Conservation (phyloP, 2,797 vertebrate genomes). For the Phaenicophaeus curvirostris region DNA sequence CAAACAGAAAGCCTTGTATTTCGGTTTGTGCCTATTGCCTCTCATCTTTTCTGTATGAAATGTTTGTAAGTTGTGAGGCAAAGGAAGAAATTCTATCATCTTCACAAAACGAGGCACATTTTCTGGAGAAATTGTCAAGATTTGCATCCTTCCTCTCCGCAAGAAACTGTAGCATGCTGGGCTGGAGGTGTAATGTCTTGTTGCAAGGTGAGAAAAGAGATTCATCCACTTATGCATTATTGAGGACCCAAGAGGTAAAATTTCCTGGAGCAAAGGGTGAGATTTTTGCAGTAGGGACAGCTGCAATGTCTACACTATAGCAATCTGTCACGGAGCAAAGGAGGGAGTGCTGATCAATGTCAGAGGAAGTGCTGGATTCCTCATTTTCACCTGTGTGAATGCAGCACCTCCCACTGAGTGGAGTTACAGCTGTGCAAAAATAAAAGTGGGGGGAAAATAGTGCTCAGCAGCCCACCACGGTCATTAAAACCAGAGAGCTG, state of each 20-base stretch:
- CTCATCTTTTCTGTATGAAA: background rate
- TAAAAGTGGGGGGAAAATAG: background rate
- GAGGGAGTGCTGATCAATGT: background rate
- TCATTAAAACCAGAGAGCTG: background rate
- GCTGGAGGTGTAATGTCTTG: background rate
- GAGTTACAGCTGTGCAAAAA: background rate
- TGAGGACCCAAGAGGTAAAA: background rate
- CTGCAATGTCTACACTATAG: rapidly evolving
- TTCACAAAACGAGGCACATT: background rate
- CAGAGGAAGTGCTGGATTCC: background rate
- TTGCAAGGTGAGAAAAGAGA: background rate
- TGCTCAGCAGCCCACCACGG: background rate
- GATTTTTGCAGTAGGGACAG: background rate
- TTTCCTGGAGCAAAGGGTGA: background rate
- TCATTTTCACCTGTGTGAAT: background rate
- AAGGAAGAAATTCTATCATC: background rate
- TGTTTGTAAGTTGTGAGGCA: background rate
- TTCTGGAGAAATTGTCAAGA: background rate
- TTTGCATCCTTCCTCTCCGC: background rate
- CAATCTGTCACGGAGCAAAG: rapidly evolving
- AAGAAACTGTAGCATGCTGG: background rate
- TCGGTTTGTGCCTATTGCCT: background rate
- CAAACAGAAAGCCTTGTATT: background rate
- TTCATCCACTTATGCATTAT: background rate
- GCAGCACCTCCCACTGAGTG: background rate